phyloP scores from a whole-genome alignment of 2,113 vertebrate genomes.

The Thomomys bottae region DNA sequence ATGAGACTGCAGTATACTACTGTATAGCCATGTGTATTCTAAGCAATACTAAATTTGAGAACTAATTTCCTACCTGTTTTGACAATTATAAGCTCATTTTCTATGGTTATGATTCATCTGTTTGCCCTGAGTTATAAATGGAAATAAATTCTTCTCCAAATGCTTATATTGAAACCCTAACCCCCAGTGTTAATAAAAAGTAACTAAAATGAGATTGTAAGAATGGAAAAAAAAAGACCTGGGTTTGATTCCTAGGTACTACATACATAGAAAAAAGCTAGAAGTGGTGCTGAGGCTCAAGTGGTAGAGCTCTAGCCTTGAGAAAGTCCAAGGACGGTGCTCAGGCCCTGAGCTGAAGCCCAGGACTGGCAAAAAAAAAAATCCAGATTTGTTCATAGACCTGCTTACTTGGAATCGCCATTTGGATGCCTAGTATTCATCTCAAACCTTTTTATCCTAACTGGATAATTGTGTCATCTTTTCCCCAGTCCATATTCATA shows the following conservation, averaged over 20 bases:
- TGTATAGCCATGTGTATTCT: background rate
- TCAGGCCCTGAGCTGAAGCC: too few species aligned
- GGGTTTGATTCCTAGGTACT: too few species aligned
- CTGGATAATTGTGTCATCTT: background rate
- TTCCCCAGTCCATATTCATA: background rate
- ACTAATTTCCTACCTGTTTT: background rate
- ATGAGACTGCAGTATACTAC: background rate
- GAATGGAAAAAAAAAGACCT: too few species aligned
- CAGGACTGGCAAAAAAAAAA: too few species aligned
- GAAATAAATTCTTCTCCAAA: background rate
- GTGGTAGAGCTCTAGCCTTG: too few species aligned
- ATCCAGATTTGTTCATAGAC: background rate
- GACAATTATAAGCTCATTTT: slow-evolving; percentile 15
- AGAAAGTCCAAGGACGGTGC: too few species aligned
- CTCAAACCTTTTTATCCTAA: background rate
- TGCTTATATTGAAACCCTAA: background rate
- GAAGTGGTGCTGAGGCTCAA: too few species aligned
- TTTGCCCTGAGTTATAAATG: background rate
- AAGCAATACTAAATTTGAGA: background rate
- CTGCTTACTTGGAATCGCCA: background rate
- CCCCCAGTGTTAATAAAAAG: background rate
- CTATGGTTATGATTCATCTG: background rate
- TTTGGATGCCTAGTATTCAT: background rate
- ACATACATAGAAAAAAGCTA: too few species aligned
- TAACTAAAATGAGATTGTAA: too few species aligned